A percentile compares a stretch with the other conserved stretches of the same genome.
These are phyloP conservation scores for Lerema accius DNA, from an alignment of 1,140 invertebrate genomes.

Conservation along the genomic window DNA sequence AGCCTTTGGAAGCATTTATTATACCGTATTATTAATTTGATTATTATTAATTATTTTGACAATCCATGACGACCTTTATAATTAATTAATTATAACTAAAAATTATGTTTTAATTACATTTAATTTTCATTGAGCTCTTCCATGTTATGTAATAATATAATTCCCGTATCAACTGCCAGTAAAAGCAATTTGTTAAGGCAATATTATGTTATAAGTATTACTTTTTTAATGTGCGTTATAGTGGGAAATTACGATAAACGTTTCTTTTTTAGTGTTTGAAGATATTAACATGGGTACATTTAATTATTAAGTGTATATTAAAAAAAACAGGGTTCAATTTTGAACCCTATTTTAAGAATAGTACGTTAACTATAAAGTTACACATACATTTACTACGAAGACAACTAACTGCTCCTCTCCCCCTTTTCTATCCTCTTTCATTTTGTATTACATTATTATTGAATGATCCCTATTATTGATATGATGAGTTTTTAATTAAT, in stretches of 20 bases:
- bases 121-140: background rate
- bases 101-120: background rate
- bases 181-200: constrained; percentile 19
- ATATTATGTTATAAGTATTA: constrained; percentile 12
- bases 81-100: background rate
- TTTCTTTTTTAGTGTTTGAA: too few relatives aligned
- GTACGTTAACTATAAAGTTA: too few relatives aligned
- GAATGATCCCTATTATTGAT: too few relatives aligned
- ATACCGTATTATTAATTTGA: background rate
- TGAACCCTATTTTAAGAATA: too few relatives aligned
- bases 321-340: too few relatives aligned
- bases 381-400: too few relatives aligned
- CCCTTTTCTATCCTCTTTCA: too few relatives aligned
- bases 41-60: background rate
- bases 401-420: too few relatives aligned
- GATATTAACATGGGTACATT: too few relatives aligned
- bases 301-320: too few relatives aligned
- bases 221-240: background rate
- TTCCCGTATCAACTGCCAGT: constrained; percentile 10
- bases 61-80: background rate
- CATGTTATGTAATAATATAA: background rate
- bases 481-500: too few relatives aligned
- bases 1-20: background rate
- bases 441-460: too few relatives aligned
- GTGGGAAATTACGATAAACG: constrained; percentile 2